Evolutionary conservation across 2,888 invertebrate genomes (phyloP).

Genomic region (Teleogryllus oceanicus): DNA sequence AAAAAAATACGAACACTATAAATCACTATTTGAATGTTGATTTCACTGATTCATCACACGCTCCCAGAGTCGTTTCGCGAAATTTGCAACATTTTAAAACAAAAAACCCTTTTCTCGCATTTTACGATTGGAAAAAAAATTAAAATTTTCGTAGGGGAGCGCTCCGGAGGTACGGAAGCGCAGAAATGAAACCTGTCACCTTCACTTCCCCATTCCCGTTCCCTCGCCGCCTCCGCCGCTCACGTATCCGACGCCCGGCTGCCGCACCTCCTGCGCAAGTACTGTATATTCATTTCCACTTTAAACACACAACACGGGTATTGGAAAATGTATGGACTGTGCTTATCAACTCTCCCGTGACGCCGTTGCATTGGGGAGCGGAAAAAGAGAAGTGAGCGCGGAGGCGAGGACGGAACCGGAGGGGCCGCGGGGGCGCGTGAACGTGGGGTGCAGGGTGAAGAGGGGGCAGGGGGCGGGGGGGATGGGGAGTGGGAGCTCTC

Average conservation of each 20-base stretch:
- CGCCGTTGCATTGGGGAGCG: background rate
- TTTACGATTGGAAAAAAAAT: too few relatives aligned
- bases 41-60: too few relatives aligned
- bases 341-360: background rate
- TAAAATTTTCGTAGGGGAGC: background rate
- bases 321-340: constrained; percentile 18
- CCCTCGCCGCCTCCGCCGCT: background rate
- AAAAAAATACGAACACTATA: too few relatives aligned
- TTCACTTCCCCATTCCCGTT: background rate
- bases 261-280: background rate
- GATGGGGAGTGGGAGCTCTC: too few relatives aligned
- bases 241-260: background rate
- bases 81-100: too few relatives aligned
- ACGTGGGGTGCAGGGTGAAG: background rate
- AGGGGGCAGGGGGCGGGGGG: too few relatives aligned
- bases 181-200: constrained; percentile 1
- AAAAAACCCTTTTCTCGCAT: too few relatives aligned
- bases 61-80: too few relatives aligned
- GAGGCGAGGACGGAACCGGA: background rate
- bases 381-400: background rate
- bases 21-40: too few relatives aligned
- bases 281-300: constrained; percentile 6
- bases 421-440: background rate
- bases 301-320: constrained; percentile 2
- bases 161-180: background rate